A percentile compares a stretch with the other conserved stretches of the same genome.
phyloP scores from a whole-genome alignment of 2,888 invertebrate species.

The Epirrita christyi region DNA sequence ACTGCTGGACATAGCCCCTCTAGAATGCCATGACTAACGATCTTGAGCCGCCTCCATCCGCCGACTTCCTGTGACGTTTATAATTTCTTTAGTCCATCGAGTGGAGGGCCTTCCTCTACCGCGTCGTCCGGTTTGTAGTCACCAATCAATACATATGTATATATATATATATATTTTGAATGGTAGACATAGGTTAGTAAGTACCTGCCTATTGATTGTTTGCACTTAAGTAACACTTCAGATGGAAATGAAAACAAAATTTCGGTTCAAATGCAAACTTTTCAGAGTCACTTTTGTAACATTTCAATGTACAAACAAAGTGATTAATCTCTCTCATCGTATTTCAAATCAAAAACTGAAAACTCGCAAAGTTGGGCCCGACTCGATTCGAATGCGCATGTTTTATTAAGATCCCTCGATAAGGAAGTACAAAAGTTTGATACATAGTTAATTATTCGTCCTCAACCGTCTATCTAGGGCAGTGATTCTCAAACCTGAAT shows the following conservation, averaged over 20 bases:
- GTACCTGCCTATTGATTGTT: neutral
- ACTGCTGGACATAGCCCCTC: no score
- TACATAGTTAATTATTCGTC: conserved; percentile 44
- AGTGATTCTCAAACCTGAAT: conserved; percentile 18
- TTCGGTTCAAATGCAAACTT: neutral
- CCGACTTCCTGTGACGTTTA: no score
- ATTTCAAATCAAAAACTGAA: conserved; percentile 20
- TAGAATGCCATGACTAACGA: no score
- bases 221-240: neutral
- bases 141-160: no score
- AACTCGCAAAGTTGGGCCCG: conserved; percentile 25
- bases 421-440: conserved; percentile 45
- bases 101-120: no score
- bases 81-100: no score
- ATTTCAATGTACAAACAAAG: conserved; percentile 30
- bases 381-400: conserved; percentile 36
- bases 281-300: conserved; percentile 33
- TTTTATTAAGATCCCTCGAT: conserved; percentile 39
- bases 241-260: neutral
- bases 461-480: conserved; percentile 18
- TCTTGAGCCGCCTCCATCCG: no score
- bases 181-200: no score
- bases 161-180: no score
- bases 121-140: no score
- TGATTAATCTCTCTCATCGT: conserved; percentile 30